phyloP scores from a whole-genome alignment of 2,888 invertebrate species.

The Andrena hattorfiana region DNA sequence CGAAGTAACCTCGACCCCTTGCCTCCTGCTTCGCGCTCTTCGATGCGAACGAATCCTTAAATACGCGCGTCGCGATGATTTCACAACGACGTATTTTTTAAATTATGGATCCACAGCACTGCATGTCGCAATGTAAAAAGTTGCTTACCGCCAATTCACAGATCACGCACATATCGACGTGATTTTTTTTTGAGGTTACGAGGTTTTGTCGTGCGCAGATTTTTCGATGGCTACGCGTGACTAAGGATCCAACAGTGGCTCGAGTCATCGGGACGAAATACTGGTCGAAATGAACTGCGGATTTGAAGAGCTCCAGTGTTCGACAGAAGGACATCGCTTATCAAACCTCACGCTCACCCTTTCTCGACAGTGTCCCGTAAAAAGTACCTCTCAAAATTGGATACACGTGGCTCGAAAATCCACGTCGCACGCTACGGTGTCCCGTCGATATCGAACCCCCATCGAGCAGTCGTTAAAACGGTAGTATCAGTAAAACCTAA shows the following conservation, averaged over 20 bases:
- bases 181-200: too few relatives aligned
- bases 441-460: background rate
- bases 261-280: conserved; percentile 47
- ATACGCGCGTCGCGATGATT: conserved; percentile 2
- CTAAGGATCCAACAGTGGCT: conserved; percentile 20
- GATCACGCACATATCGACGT: too few relatives aligned
- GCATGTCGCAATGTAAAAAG: too few relatives aligned
- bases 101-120: too few relatives aligned
- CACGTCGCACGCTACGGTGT: conserved; percentile 8
- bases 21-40: background rate
- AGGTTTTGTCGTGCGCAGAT: too few relatives aligned
- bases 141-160: too few relatives aligned
- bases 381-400: conserved; percentile 11
- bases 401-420: background rate
- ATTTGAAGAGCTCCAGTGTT: conserved; percentile 52
- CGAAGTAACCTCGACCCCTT: conserved; percentile 17
- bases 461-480: conserved; percentile 24
- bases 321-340: conserved; percentile 25
- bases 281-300: conserved; percentile 65
- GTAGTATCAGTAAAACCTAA: conserved; percentile 42
- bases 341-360: conserved; percentile 26
- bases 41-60: background rate
- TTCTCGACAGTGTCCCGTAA: conserved; percentile 40
- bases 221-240: conserved; percentile 1
- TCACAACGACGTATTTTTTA: background rate